Conservation (phyloP, 1,140 invertebrate genomes). For the Cepaea nemoralis region DNA sequence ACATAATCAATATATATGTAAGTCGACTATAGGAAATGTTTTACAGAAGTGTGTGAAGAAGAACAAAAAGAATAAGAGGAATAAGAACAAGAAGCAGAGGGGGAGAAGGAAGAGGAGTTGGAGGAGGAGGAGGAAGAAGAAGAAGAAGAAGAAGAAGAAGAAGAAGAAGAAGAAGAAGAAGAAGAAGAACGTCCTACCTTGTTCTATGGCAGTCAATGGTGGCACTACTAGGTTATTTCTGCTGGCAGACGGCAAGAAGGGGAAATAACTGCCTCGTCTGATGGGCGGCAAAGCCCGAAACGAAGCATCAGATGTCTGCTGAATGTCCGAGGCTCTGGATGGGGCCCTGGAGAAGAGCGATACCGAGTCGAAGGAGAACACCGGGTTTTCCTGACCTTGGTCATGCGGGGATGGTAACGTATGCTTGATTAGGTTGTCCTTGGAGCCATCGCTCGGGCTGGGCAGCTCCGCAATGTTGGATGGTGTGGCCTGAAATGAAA, state of each 20-base stretch:
- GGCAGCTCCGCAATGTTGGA: not conserved
- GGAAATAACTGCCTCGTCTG: slow-evolving; percentile 31
- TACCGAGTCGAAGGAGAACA: slow-evolving; percentile 22
- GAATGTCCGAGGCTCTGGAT: slow-evolving; percentile 3
- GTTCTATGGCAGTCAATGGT: not conserved
- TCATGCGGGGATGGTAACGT: slow-evolving; percentile 3
- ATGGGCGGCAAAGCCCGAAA: slow-evolving; percentile 26
- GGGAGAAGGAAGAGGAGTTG: too few species aligned
- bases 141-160: too few species aligned
- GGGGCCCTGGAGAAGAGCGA: slow-evolving; percentile 15
- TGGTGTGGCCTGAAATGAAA: not conserved
- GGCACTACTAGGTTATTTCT: slow-evolving; percentile 18
- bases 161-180: too few species aligned
- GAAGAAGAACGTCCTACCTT: slow-evolving; percentile 28
- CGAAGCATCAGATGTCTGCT: not conserved
- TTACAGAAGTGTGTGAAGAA: too few species aligned
- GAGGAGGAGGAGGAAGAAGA: too few species aligned
- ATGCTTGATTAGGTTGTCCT: slow-evolving; percentile 3
- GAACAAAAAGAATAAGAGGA: too few species aligned
- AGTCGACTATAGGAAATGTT: too few species aligned
- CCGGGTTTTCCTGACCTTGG: slow-evolving; percentile 18
- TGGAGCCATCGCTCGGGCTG: slow-evolving; percentile 14
- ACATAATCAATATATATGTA: too few species aligned
- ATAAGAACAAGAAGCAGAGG: too few species aligned
- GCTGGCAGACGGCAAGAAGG: slow-evolving; percentile 13